These are phyloP conservation scores for Pseudolaguvia tuberculata DNA, from an alignment of 2,113 vertebrate species.

Conservation along the genomic window DNA sequence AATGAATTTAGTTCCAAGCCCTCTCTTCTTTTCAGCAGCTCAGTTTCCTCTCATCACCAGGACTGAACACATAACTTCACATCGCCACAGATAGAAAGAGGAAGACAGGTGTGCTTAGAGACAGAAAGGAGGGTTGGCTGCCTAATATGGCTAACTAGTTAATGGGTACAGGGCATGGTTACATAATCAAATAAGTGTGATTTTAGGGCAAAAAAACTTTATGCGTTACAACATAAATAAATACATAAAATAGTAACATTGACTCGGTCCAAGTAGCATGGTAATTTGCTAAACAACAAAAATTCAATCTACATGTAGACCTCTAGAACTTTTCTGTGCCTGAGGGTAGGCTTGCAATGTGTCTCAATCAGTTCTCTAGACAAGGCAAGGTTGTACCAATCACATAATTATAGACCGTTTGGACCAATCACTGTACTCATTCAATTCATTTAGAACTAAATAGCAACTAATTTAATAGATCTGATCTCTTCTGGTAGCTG, in stretches of 20 bases:
- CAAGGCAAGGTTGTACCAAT: too few species aligned
- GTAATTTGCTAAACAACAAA: not conserved
- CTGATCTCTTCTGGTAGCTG: too few species aligned
- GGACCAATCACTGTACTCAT: too few species aligned
- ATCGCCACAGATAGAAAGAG: conserved; percentile 38
- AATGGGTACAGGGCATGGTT: not conserved
- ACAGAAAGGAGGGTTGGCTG: not conserved
- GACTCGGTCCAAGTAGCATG: not conserved
- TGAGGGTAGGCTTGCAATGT: not conserved
- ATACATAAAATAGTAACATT: too few species aligned
- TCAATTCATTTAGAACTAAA: too few species aligned
- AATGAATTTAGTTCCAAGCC: conserved; percentile 26
- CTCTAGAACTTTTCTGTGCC: not conserved
- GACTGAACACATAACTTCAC: conserved; percentile 65
- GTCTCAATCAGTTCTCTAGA: too few species aligned
- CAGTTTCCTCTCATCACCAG: conserved; percentile 49
- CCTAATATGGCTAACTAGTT: not conserved
- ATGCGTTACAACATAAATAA: too few species aligned
- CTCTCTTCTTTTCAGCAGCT: conserved; percentile 52
- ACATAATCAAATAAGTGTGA: too few species aligned
- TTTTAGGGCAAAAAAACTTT: not conserved
- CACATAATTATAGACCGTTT: too few species aligned
- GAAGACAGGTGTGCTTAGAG: conserved; percentile 57
- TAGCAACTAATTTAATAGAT: too few species aligned
- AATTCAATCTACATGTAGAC: not conserved